Conservation (phyloP, 2,113 vertebrate species). For the Apodemus speciosus region DNA sequence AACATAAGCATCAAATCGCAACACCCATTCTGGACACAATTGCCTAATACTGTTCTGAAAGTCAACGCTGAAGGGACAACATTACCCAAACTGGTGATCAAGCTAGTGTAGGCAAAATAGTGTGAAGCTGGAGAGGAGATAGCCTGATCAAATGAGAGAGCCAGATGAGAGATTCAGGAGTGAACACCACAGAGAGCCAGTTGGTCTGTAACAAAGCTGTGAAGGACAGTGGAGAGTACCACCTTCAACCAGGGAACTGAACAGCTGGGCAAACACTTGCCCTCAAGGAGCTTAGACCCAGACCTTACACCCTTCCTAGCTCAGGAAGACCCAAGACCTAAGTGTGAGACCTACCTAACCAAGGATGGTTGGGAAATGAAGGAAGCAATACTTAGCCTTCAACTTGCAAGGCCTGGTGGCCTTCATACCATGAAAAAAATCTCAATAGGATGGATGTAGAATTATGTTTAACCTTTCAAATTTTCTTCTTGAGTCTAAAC, state of each 20-base stretch:
- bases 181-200: background rate
- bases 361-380: rapidly evolving
- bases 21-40: background rate
- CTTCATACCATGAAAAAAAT: rapidly evolving
- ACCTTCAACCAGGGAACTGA: background rate
- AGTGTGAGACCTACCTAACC: too few relatives aligned
- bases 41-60: too few relatives aligned
- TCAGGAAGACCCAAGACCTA: background rate
- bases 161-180: background rate
- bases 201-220: background rate
- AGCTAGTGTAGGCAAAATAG: background rate
- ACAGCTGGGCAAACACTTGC: too few relatives aligned
- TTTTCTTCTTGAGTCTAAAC: background rate
- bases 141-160: too few relatives aligned
- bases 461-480: background rate
- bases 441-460: too few relatives aligned
- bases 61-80: background rate
- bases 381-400: too few relatives aligned
- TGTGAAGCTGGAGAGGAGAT: background rate
- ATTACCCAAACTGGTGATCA: too few relatives aligned
- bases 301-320: background rate
- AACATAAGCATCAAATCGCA: background rate
- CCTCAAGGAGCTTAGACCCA: background rate
- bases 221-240: too few relatives aligned
- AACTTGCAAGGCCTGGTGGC: rapidly evolving